phyloP scores from a whole-genome alignment of 1,140 invertebrate species.

The Trichonephila inaurata region DNA sequence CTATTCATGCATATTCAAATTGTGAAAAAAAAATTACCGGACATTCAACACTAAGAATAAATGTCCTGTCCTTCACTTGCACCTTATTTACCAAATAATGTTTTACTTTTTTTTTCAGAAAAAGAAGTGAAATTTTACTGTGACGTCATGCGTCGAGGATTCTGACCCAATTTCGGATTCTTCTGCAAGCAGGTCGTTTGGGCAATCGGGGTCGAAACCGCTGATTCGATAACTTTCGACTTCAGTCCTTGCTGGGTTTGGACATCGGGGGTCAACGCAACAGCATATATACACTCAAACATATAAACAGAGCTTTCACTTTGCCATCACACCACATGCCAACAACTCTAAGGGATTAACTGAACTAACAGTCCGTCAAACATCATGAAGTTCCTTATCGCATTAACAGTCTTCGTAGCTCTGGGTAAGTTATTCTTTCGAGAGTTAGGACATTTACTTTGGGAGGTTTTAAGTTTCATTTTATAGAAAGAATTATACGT shows the following conservation, averaged over 20 bases:
- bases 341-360: slow-evolving; percentile 53
- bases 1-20: slow-evolving; percentile 12
- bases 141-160: slow-evolving; percentile 59
- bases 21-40: slow-evolving; percentile 17
- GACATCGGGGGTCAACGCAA: slow-evolving; percentile 60
- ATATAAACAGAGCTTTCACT: slow-evolving; percentile 54
- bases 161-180: slow-evolving; percentile 68
- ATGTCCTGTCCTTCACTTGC: slow-evolving; percentile 63
- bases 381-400: slow-evolving; percentile 65
- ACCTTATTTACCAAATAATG: slow-evolving; percentile 20
- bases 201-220: slow-evolving; percentile 73
- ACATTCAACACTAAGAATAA: slow-evolving; percentile 15
- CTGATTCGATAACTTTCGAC: slow-evolving; percentile 71
- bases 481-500: no score
- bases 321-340: not conserved
- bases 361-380: not conserved
- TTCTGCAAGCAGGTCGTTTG: slow-evolving; percentile 67
- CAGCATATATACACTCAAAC: slow-evolving; percentile 61
- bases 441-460: no score
- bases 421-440: slow-evolving; percentile 53
- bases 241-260: slow-evolving; percentile 55
- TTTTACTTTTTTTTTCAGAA: slow-evolving; percentile 28
- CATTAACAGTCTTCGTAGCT: slow-evolving; percentile 21
- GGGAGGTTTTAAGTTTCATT: no score
- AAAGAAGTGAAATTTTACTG: slow-evolving; percentile 63